Evolutionary conservation across 1,140 invertebrate species (phyloP).

Genomic region (Penaeus indicus): DNA sequence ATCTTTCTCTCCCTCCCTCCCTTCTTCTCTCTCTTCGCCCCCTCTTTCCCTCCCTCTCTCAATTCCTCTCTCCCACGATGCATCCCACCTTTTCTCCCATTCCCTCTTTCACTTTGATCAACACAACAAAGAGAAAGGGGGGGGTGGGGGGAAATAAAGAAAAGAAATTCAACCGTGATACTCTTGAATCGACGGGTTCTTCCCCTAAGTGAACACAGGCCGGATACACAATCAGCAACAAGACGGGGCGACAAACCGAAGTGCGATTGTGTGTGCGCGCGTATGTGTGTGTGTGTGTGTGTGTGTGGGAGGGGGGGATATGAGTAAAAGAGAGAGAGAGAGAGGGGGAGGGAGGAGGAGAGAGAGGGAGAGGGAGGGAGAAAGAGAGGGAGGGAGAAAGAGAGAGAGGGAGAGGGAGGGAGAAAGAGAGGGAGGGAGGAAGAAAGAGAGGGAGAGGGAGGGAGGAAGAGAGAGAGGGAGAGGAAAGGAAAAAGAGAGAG

Average conservation of each 20-base stretch:
- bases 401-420: background rate
- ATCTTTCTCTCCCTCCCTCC: too few relatives aligned
- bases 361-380: background rate
- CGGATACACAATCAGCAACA: background rate
- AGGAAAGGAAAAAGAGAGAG: background rate
- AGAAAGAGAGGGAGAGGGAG: background rate
- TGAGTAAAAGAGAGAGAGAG: background rate
- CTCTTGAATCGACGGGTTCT: too few relatives aligned
- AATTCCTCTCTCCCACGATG: too few relatives aligned
- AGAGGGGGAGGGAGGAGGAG: background rate
- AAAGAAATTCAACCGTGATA: too few relatives aligned
- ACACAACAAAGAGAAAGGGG: too few relatives aligned
- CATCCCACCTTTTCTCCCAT: too few relatives aligned
- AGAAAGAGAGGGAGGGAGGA: background rate
- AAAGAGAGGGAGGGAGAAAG: background rate
- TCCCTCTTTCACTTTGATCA: too few relatives aligned
- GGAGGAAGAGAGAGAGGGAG: slow-evolving; percentile 2
- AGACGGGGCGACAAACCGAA: background rate
- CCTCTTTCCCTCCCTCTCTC: too few relatives aligned
- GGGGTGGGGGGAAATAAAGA: too few relatives aligned
- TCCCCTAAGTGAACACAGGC: too few relatives aligned
- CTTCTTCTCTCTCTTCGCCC: too few relatives aligned
- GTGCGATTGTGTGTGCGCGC: background rate
- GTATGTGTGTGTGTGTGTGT: background rate
- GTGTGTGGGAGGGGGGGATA: background rate